phyloP scores from a whole-genome alignment of 2,797 vertebrate species.

The Decapterus maruadsi region DNA sequence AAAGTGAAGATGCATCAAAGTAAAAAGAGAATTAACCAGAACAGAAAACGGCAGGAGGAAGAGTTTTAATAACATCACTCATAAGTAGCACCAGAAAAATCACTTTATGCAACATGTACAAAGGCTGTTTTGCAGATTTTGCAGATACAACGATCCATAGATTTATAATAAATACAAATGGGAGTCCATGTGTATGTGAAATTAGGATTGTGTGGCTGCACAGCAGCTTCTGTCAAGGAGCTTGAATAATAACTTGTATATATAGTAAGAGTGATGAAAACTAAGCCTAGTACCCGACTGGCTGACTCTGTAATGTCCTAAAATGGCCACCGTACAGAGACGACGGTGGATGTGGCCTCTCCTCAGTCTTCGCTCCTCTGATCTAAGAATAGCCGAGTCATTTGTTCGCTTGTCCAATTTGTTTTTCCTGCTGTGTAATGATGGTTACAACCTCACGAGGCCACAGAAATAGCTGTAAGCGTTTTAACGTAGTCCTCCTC shows the following conservation, averaged over 20 bases:
- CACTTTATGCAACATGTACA: too few species aligned
- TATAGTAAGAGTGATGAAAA: neutral
- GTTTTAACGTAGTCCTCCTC: neutral
- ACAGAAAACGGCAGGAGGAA: neutral
- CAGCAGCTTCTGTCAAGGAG: neutral
- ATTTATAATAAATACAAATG: neutral
- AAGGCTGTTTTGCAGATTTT: neutral
- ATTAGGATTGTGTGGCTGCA: neutral
- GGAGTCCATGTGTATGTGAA: neutral
- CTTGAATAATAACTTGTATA: neutral
- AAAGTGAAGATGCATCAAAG: neutral
- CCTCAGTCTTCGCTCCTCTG: neutral
- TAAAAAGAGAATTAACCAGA: neutral
- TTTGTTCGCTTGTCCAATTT: neutral
- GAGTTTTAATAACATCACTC: neutral
- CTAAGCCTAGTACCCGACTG: too few species aligned
- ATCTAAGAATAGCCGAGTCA: neutral
- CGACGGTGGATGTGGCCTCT: neutral
- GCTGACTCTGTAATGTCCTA: conserved; percentile 1
- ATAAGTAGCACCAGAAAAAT: neutral
- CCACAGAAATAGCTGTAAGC: too few species aligned
- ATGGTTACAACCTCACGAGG: neutral
- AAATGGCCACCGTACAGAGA: neutral
- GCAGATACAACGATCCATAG: neutral
- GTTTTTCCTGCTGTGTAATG: neutral